Evolutionary conservation across 2,797 vertebrate species (phyloP).

Genomic region (Nyctalus aviator): DNA sequence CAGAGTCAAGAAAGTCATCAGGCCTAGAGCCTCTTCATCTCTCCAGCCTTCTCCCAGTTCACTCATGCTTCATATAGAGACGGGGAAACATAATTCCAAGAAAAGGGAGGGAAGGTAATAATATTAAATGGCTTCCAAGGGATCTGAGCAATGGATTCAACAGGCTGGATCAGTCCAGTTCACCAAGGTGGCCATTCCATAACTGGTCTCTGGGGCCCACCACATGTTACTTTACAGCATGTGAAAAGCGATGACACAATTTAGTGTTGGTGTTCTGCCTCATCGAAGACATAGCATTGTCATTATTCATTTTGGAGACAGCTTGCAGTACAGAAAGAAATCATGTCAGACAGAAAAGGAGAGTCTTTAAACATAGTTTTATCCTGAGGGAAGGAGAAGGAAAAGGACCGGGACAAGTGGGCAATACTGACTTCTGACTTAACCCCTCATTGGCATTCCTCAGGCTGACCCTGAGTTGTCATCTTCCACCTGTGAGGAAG

Average conservation of each 20-base stretch:
- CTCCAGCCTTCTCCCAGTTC: conserved; percentile 67
- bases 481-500: not conserved
- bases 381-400: not conserved
- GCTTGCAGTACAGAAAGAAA: conserved; percentile 89
- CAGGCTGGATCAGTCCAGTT: conserved; percentile 88
- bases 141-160: conserved; percentile 91
- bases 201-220: conserved; percentile 88
- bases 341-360: conserved; percentile 81
- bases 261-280: conserved; percentile 94
- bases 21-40: conserved; percentile 42
- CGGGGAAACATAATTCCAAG: conserved; percentile 89
- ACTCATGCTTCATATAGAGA: conserved; percentile 82
- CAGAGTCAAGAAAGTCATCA: too few relatives aligned
- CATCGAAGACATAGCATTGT: conserved; percentile 92
- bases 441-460: accelerated
- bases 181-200: conserved; percentile 86
- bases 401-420: not conserved
- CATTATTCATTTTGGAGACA: conserved; percentile 92
- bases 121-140: conserved; percentile 91
- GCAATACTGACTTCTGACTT: not conserved
- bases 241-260: conserved; percentile 94
- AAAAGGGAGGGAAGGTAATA: conserved; percentile 91
- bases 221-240: conserved; percentile 92
- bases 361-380: conserved; percentile 80
- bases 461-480: not conserved